Conservation (phyloP, 2,113 vertebrate genomes). For the Merops nubicus region DNA sequence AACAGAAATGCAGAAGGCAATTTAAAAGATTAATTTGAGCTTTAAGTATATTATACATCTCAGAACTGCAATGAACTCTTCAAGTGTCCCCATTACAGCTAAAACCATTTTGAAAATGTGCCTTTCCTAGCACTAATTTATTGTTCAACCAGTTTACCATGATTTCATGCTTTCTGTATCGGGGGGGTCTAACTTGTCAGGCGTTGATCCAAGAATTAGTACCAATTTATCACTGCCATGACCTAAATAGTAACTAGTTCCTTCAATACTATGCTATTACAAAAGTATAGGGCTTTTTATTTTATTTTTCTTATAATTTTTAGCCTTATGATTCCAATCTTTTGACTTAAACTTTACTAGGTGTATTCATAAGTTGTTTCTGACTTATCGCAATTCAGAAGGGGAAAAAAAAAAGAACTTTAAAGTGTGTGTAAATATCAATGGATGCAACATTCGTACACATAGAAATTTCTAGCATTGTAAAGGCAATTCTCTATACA, state of each 20-base stretch:
- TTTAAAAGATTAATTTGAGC: background rate
- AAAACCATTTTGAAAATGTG: background rate
- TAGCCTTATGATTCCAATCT: background rate
- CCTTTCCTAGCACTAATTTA: background rate
- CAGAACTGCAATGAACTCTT: background rate
- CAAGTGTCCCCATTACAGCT: background rate
- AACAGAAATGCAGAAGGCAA: background rate
- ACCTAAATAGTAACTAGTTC: background rate
- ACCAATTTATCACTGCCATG: background rate
- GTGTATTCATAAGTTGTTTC: background rate
- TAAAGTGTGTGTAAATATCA: background rate
- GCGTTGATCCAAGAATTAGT: background rate
- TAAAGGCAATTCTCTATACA: background rate
- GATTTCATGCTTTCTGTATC: background rate
- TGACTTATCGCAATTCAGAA: background rate
- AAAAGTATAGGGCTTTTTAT: background rate
- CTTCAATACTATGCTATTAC: background rate
- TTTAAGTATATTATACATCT: background rate
- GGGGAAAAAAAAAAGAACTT: rapidly evolving
- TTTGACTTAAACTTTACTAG: background rate
- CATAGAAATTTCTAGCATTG: background rate
- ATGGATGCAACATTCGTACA: background rate
- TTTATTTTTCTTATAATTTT: background rate
- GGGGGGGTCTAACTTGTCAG: rapidly evolving
- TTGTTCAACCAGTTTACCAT: background rate